Base-by-base conservation (phyloP, 2,113 vertebrate genomes). In the Trinectes maculatus region DNA sequence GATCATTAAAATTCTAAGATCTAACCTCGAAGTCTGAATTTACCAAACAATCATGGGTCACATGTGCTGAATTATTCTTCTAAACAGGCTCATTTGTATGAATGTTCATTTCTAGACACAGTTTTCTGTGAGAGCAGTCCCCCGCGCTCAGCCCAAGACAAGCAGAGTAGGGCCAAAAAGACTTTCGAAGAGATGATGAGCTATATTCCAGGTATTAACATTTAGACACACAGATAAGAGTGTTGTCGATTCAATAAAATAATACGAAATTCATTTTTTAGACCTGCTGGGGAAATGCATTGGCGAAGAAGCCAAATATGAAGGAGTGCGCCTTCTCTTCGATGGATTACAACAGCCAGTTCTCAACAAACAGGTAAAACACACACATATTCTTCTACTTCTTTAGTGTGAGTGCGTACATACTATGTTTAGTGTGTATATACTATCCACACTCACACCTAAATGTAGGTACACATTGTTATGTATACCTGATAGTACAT, bases 161-260 rank as follows among this genome's bases (percentile, higher is more conserved):
- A 95, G 56, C 95, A 98, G 86, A 95, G 89, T 81, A 90, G 96
- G 82, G 95, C 96, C 33, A 97, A 96, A 85, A 92, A 93, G 79
- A 96, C 96, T 0, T 98, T 98, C 65, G 94, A 96, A 55, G 95
- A 97, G 89, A 99, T 99, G 96, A 96, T 94, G 94, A 91, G 82
- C 81, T 99, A 96, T 75, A 95, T 99, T 89, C 97, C 97, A 94
- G 97, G 97, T 99, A 75, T 31, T 25, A n/a, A n/a, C 55, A 58
- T 59, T 43, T 18, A 22, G 4, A 33, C 16, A 13, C 21, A 18
- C 2, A 22, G 29, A 42, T 22, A 7, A 48, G 4, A 19, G 4
- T 31, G 31, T 37, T 10, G 1, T 18, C 3, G n/a, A n/a, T n/a
- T n/a, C 6, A 26, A 47, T 25, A 52, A 47, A 48, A 34, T 69